These are phyloP conservation scores for Hyperoodon ampullatus DNA, from an alignment of 2,113 vertebrate species.

Conservation along the genomic window DNA sequence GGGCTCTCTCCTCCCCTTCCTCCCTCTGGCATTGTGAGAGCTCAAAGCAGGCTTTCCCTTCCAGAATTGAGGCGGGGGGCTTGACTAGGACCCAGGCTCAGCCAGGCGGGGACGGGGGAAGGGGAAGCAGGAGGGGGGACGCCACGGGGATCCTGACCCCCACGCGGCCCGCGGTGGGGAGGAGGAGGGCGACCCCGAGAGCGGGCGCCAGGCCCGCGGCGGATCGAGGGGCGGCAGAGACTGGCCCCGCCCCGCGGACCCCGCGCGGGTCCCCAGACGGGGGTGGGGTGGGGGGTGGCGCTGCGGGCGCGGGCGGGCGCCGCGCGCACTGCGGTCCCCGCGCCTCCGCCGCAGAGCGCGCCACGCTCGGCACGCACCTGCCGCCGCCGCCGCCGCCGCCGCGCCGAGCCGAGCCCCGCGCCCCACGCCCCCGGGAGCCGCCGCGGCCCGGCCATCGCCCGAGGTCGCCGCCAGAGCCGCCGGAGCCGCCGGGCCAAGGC, in stretches of 20 bases:
- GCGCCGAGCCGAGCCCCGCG: neutral
- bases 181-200: neutral
- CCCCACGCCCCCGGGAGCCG: conserved; percentile 42
- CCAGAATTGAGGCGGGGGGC: neutral
- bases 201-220: conserved; percentile 48
- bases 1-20: neutral
- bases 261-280: conserved; percentile 74
- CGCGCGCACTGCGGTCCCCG: conserved; percentile 81
- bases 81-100: neutral
- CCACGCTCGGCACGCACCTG: conserved; percentile 81
- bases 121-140: neutral
- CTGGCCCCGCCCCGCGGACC: conserved; percentile 76
- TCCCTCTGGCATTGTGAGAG: neutral
- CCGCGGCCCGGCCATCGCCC: conserved; percentile 47
- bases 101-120: neutral
- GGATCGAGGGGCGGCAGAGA: conserved; percentile 56
- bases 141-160: neutral
- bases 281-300: conserved; percentile 64
- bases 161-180: neutral
- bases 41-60: neutral
- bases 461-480: conserved; percentile 35
- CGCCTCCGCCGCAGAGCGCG: conserved; percentile 77
- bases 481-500: neutral
- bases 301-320: conserved; percentile 76
- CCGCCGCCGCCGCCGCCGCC: conserved; percentile 48